Evolutionary conservation across 1,140 invertebrate genomes (phyloP), one percentile per base, ranked within the genome.

Genomic region (Drosophila arizonae): DNA sequence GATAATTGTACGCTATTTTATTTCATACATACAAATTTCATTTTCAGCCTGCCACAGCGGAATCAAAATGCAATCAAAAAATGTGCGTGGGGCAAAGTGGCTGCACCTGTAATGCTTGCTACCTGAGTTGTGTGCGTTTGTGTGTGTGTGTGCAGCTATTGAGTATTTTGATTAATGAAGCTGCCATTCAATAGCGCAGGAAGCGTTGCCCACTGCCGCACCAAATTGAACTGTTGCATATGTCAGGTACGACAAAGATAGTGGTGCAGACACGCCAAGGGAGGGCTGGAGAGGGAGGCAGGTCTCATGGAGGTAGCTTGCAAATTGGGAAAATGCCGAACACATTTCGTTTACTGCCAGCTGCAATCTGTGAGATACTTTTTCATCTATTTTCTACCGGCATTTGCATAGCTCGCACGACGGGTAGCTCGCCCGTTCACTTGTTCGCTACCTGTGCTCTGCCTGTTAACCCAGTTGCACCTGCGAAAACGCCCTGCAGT

Each of bases 161-260:
- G n/a, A 61, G 72, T 77, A 65, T 80, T 68, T 65, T 69, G 81
- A 88, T 87, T 87, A 87, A 87, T 87, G 84, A 87, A 88, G 76
- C 84, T 87, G 79, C 73, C 84, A 87, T 87, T 88, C 84, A 87
- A 65, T 82, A 61, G 28, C 67, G 67, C 58, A 45, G 78, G 71
- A 85, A 76, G 61, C 54, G 71, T 64, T 68, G 61, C 61, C 58
- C 58, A 62, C 68, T 55, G 58, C 54, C 66, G 61, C 75, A 72
- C 45, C 68, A 77, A 88, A 88, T 86, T 87, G 84, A 86, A 69
- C 82, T 86, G 82, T 86, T 86, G 78, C 81, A 78, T 76, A 76
- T 82, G 61, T 72, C 64, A 56, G 45, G 72, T 55, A 77, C 36
- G 50, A 13, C 55, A 62, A 45, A 33, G 11, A 58, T 4, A n/a